Percentiles rank a stretch among this genome's conserved stretches.
Conservation (phyloP, 2,113 vertebrate genomes). For the Blennius ocellaris region DNA sequence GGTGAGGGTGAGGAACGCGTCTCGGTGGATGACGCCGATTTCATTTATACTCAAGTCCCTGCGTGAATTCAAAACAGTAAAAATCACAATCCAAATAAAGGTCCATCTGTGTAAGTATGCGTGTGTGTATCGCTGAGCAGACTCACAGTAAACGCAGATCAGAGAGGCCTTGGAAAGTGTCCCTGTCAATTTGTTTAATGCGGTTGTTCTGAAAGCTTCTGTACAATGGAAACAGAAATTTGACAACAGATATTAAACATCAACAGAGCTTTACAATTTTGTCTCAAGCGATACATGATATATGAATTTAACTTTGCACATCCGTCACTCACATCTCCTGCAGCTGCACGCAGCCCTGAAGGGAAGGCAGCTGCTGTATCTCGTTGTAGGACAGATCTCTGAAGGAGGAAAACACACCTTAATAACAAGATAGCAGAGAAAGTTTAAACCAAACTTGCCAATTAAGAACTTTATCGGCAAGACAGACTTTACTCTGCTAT, state of each 20-base stretch:
- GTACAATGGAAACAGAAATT: conserved; percentile 44
- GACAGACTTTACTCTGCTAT: background rate
- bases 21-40: conserved; percentile 89
- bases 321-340: conserved; percentile 93
- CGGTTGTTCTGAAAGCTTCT: conserved; percentile 95
- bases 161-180: conserved; percentile 89
- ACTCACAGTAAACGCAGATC: conserved; percentile 93
- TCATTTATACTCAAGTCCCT: conserved; percentile 96
- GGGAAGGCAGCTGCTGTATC: conserved; percentile 89
- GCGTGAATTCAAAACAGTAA: conserved; percentile 53
- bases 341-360: conserved; percentile 89
- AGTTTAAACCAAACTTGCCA: background rate
- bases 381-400: conserved; percentile 96
- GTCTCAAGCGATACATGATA: background rate
- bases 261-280: background rate
- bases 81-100: conserved; percentile 7
- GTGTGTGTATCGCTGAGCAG: conserved; percentile 1
- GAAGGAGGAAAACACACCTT: conserved; percentile 31
- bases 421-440: conserved; percentile 19
- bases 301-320: background rate
- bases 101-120: background rate
- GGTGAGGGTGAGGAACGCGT: conserved; percentile 88
- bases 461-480: background rate
- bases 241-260: conserved; percentile 2
- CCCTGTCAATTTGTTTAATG: conserved; percentile 87